Conservation (phyloP, 2,888 invertebrate genomes). For the Drosophila niveifrons region DNA sequence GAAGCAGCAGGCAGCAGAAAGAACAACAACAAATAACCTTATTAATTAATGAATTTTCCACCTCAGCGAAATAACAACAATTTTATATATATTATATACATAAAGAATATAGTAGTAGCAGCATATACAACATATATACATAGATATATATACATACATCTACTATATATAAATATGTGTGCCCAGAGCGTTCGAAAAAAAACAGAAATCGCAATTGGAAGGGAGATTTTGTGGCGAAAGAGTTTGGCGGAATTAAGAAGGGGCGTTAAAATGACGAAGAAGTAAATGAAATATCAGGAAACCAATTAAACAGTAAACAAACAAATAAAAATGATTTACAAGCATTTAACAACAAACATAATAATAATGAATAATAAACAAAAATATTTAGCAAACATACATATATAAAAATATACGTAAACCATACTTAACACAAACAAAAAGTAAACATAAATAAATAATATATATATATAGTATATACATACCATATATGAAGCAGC, state of each 20-base stretch:
- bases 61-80: constrained; percentile 82
- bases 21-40: constrained; percentile 74
- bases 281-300: constrained; percentile 73
- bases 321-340: constrained; percentile 70
- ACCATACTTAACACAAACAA: constrained; percentile 34
- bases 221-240: constrained; percentile 16
- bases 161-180: constrained; percentile 29
- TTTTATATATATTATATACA: constrained; percentile 77
- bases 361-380: constrained; percentile 21
- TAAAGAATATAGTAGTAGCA: constrained; percentile 57
- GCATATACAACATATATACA: constrained; percentile 56
- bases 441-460: constrained; percentile 46
- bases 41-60: constrained; percentile 83
- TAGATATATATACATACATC: constrained; percentile 42
- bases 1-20: constrained; percentile 43
- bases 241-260: constrained; percentile 35
- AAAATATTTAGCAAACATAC: constrained; percentile 49
- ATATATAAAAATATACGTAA: constrained; percentile 63
- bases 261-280: constrained; percentile 32
- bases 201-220: background rate
- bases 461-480: constrained; percentile 30
- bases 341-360: constrained; percentile 71
- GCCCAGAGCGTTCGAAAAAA: constrained; percentile 19
- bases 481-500: constrained; percentile 40
- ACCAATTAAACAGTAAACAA: constrained; percentile 60